Evolutionary conservation across 2,888 invertebrate genomes (phyloP), one percentile per base, ranked within the genome.

Genomic region (Philhelius pedissequus): DNA sequence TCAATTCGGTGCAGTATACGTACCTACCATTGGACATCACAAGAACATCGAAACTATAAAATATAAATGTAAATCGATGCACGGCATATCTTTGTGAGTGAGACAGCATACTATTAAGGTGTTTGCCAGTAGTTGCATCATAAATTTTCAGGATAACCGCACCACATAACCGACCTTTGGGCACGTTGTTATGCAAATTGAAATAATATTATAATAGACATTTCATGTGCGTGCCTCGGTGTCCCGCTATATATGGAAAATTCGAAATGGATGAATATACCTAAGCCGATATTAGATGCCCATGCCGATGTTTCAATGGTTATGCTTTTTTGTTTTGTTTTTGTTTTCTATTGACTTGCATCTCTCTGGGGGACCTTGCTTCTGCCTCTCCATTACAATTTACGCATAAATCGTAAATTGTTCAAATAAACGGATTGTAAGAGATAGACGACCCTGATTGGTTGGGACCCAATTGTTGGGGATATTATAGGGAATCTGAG

Each of bases 381-480:
- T 9, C 48, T 52, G n/a, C 48, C 22, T 13, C 25, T 48, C 48
- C 25, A 84, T 84, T 80, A 84, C 84, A 84, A 71, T 84, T 71
- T 75, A 84, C 84, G 71, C 79, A 80, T 80, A 84, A 84, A 80
- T 84, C 79, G 84, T 80, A 84, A 84, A 84, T 76, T 76, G 84
- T 76, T 76, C 80, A 84, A 80, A 79, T 84, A 84, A 84, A 75
- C 75, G 75, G 30, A 82, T 60, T 45, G 58, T 58, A 11, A 71
- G 58, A 66, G 70, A 58, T 32, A 68, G 52, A 54, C 35, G 62
- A 43, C 43, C 40, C 40, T 6, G 18, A 38, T 60, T 27, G 43
- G 27, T 62, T 35, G 13, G n/a, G n/a, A n/a, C n/a, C n/a, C n/a
- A n/a, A 27, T 20, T 22, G 35, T 56, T 30, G 30, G 18, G 52